Conservation (phyloP, 2,113 vertebrate genomes). For the Acrocephalus arundinaceus region DNA sequence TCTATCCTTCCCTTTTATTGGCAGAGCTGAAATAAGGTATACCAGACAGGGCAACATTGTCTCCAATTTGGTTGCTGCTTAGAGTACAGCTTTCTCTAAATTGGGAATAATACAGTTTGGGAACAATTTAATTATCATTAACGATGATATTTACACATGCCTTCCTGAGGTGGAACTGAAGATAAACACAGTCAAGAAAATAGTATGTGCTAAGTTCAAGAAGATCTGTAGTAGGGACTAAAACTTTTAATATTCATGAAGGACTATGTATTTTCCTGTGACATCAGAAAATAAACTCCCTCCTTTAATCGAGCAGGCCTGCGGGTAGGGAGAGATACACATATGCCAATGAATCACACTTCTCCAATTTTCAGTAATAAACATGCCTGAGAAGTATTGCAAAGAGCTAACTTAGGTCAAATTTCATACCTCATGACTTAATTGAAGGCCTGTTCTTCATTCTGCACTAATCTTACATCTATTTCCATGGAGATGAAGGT, state of each 20-base stretch:
- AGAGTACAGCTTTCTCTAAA: not conserved
- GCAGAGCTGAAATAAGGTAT: not conserved
- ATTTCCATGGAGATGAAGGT: not conserved
- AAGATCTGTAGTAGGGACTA: not conserved
- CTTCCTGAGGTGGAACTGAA: not conserved
- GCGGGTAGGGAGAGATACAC: not conserved
- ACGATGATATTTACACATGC: not conserved
- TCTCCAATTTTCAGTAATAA: not conserved
- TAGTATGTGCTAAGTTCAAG: not conserved
- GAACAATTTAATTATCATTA: not conserved
- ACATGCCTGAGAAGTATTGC: not conserved
- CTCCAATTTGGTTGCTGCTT: not conserved
- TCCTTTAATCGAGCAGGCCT: not conserved
- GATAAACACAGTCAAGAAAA: not conserved
- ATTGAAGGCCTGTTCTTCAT: not conserved
- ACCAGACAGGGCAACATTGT: not conserved
- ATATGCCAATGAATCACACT: not conserved
- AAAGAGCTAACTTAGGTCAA: not conserved
- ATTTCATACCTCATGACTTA: slow-evolving; percentile 9
- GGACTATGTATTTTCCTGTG: not conserved
- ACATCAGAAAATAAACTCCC: not conserved
- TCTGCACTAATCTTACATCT: not conserved
- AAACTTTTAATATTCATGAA: not conserved
- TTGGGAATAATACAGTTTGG: not conserved
- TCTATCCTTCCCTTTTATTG: not conserved